Percentiles rank a stretch among this genome's conserved stretches.
phyloP scores from a whole-genome alignment of 2,888 invertebrate species.

The Amphimallon solstitiale region DNA sequence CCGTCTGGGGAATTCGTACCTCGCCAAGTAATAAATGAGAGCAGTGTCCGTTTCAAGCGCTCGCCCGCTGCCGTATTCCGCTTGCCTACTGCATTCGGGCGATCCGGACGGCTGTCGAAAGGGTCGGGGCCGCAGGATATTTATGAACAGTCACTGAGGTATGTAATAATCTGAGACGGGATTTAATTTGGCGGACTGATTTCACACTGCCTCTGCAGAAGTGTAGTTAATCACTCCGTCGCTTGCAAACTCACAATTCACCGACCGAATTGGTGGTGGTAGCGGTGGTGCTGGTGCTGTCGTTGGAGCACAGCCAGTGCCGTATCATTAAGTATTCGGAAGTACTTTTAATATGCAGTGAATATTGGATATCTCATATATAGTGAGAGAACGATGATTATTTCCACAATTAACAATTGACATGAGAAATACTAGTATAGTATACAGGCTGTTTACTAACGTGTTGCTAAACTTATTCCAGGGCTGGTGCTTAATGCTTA shows the following conservation, averaged over 20 bases:
- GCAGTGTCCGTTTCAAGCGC: neutral
- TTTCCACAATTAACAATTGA: too few species aligned
- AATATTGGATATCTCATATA: too few species aligned
- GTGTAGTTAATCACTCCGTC: slow-evolving; percentile 63
- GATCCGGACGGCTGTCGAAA: slow-evolving; percentile 20
- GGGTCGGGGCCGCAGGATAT: slow-evolving; percentile 62
- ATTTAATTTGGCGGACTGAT: slow-evolving; percentile 79
- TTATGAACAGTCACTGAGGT: slow-evolving; percentile 77
- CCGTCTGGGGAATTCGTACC: too few species aligned
- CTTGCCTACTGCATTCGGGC: slow-evolving; percentile 3
- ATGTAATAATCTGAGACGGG: slow-evolving; percentile 78
- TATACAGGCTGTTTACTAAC: too few species aligned
- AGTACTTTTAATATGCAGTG: neutral
- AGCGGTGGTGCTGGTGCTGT: neutral
- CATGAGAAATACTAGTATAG: too few species aligned
- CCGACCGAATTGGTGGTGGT: neutral
- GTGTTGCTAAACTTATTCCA: too few species aligned
- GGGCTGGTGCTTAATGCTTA: too few species aligned
- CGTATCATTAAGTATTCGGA: slow-evolving; percentile 14
- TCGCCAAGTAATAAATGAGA: too few species aligned
- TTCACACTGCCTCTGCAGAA: slow-evolving; percentile 69
- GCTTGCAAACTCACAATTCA: slow-evolving; percentile 45
- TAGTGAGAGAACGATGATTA: too few species aligned
- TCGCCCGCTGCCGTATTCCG: neutral
- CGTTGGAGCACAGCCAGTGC: too few species aligned